phyloP scores from a whole-genome alignment of 2,797 vertebrate species.

The Thripadectes ignobilis region DNA sequence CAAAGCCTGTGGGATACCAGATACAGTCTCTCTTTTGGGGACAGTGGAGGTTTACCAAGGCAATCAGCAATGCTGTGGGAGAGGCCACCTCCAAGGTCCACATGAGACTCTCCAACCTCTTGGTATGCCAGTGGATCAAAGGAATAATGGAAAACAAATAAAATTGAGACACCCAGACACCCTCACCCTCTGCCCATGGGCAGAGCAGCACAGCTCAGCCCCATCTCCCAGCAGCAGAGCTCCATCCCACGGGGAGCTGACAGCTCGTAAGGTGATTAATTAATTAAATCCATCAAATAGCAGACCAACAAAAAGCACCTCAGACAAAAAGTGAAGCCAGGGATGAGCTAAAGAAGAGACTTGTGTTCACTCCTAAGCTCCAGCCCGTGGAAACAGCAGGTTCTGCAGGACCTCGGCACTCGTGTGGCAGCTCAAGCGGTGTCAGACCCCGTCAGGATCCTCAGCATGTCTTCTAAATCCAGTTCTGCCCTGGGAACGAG shows the following conservation, averaged over 20 bases:
- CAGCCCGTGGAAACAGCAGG: background rate
- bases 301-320: background rate
- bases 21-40: background rate
- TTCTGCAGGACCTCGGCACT: background rate
- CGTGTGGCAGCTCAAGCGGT: background rate
- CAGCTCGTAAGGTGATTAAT: background rate
- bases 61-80: background rate
- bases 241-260: background rate
- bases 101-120: background rate
- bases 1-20: background rate
- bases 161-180: background rate
- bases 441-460: background rate
- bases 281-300: background rate
- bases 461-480: background rate
- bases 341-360: background rate
- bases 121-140: fast-evolving
- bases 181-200: fast-evolving
- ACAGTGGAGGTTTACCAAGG: background rate
- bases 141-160: background rate
- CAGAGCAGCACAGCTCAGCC: background rate
- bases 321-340: background rate
- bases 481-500: background rate
- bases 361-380: background rate
- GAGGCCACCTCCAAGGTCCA: background rate
- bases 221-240: background rate